These are phyloP conservation scores for Ascaphus truei DNA, from an alignment of 2,113 vertebrate species.

Conservation along the genomic window DNA sequence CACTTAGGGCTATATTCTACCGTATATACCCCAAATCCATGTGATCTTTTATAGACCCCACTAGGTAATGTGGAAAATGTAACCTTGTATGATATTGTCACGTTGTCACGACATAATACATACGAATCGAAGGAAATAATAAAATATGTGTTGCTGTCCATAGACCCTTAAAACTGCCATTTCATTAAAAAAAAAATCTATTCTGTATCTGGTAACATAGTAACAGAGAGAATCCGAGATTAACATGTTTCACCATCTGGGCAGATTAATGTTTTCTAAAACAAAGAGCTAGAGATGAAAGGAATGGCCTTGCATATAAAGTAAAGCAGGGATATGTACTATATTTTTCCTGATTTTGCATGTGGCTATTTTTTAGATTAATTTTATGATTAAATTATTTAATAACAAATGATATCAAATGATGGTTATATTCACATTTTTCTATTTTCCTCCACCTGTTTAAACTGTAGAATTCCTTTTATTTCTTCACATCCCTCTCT, in stretches of 20 bases:
- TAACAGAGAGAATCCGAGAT: slow-evolving; percentile 54
- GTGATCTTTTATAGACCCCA: too few relatives aligned
- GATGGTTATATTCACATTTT: too few relatives aligned
- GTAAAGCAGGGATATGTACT: slow-evolving; percentile 44
- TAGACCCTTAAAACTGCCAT: slow-evolving; percentile 71
- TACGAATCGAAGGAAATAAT: too few relatives aligned
- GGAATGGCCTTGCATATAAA: slow-evolving; percentile 56
- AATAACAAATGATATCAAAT: background rate
- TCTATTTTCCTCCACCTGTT: too few relatives aligned
- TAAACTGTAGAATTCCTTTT: too few relatives aligned
- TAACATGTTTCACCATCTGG: slow-evolving; percentile 73
- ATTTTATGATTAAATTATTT: slow-evolving; percentile 46
- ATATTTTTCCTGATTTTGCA: slow-evolving; percentile 51
- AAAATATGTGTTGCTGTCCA: slow-evolving; percentile 58
- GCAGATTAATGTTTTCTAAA: slow-evolving; percentile 72
- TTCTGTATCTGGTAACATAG: slow-evolving; percentile 64
- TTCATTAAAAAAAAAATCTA: slow-evolving; percentile 74
- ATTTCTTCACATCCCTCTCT: too few relatives aligned
- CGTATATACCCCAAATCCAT: too few relatives aligned
- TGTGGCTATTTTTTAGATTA: slow-evolving; percentile 51
- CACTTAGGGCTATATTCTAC: too few relatives aligned
- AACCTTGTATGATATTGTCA: too few relatives aligned
- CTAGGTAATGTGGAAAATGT: too few relatives aligned
- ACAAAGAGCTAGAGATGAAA: slow-evolving; percentile 57
- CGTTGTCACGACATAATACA: too few relatives aligned